These are phyloP conservation scores for Lottia gigantea DNA, from an alignment of 2,888 invertebrate species.

Conservation along the genomic window DNA sequence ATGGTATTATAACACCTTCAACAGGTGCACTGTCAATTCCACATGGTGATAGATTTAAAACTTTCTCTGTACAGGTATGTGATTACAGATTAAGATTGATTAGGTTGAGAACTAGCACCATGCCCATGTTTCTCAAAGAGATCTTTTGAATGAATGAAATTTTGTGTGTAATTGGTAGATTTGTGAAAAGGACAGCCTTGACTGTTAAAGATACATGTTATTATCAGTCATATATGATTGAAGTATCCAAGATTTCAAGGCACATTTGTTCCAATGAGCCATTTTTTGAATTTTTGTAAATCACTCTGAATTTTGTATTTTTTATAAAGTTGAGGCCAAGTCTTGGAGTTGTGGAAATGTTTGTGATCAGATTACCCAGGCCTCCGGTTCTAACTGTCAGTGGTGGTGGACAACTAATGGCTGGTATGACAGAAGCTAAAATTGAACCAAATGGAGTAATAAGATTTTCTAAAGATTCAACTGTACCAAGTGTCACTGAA, in stretches of 20 bases:
- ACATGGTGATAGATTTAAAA: constrained; percentile 50
- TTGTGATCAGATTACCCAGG: constrained; percentile 55
- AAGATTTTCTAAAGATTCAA: constrained; percentile 54
- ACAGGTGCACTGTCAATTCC: constrained; percentile 46
- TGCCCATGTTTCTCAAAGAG: not conserved
- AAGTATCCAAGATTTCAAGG: no score
- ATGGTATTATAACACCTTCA: constrained; percentile 51
- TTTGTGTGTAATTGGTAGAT: no score
- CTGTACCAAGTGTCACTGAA: constrained; percentile 49
- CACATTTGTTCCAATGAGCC: not conserved
- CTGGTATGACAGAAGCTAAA: constrained; percentile 36
- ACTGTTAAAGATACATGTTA: no score
- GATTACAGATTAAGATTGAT: not conserved
- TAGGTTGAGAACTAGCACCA: not conserved
- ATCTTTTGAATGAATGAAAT: no score
- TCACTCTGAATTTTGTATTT: not conserved
- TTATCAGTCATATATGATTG: no score
- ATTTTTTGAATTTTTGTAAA: not conserved
- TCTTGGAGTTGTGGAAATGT: constrained; percentile 43
- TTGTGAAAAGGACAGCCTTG: no score
- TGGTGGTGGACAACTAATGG: constrained; percentile 56
- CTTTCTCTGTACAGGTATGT: constrained; percentile 55
- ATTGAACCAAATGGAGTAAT: constrained; percentile 63
- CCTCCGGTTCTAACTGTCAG: constrained; percentile 48
- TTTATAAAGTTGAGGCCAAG: no score